Evolutionary conservation across 2,888 invertebrate species (phyloP), one percentile per base, ranked within the genome.

Genomic region (Aporophyla nigra): DNA sequence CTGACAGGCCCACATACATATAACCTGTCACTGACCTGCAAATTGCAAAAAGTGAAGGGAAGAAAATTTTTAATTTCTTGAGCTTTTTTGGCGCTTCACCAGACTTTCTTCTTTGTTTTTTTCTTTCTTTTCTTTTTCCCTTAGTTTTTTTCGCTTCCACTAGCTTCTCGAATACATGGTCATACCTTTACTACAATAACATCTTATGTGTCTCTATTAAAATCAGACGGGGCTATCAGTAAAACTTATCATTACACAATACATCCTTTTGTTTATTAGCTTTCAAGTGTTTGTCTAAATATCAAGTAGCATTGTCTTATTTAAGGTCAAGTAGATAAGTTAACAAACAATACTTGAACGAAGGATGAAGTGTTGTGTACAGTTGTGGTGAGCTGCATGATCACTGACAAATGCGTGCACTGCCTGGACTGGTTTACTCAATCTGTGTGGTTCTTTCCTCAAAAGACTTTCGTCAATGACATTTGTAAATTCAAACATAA

Each of bases 241-340:
- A 4, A 49, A 14, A 71, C 49, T 51, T 40, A 43, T 74, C 53
- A 43, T 74, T 43, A 46, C 10, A 46, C 61, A 61, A 72, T 51
- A 61, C 14, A 53, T 54, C 14, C 27, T 21, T 51, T 49, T 66
- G 71, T 66, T 51, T 65, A 33, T n/a, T 27, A 54, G 40, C 12
- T 73, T 75, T 21, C 0, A 49, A 72, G 78, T 67, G 46, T 73
- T 67, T 68, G 56, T 58, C 43, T 33, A 43, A 43, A 33, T 46
- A 67, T 63, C 33, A 51, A 73, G 40, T 62, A 62, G 54, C 56
- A 51, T 78, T 77, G 27, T 74, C 6, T 71, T 27, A 19, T 46
- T 76, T 56, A 27, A 71, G 71, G 66, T 53, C 53, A 46, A 10
- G 16, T 14, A 12, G 67, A 78, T 78, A 73, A 73, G 12, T 5